Evolutionary conservation across 2,797 vertebrate species (phyloP), one percentile per base, ranked within the genome.

Genomic region (Gorsachius magnificus): DNA sequence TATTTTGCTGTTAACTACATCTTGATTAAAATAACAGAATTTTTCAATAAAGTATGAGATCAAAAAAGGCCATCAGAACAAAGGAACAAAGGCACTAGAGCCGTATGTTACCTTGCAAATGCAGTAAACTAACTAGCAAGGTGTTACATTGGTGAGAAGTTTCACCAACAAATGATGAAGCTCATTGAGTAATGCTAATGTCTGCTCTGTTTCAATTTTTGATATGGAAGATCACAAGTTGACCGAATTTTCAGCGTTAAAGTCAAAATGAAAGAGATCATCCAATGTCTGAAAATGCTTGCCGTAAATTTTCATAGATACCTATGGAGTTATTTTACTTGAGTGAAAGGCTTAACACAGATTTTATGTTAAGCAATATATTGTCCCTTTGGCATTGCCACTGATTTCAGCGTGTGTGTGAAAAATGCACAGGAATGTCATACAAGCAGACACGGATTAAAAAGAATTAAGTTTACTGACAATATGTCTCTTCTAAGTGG

Each of bases 381-480:
- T 6, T 68, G 75, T 77, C 77, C 93, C 66, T 75, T 66, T 80
- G 81, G 53, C 75, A 46, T 64, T 68, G 78, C 72, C 68, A n/a
- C 54, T 1, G 31, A 70, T 69, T 90, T 66, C 46, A 50, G 45
- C 3, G 38, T 33, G 68, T 78, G 83, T 60, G 65, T n/a, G 79
- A 79, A 84, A 94, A 91, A 53, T 33, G 29, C 51, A 43, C 29
- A 28, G n/a, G 35, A 84, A 77, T 84, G 68, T 70, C 70, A 20
- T 10, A 22, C 28, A 85, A 63, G 78, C 81, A 87, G 61, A 64
- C 45, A 11, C 35, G 75, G 88, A 92, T 96, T 95, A 92, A 60
- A 83, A 80, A 92, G 74, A 80, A 92, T 94, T 96, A 87, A 45
- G 35, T 95, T 89, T 95, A 83, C 86, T 94, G 91, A 94, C 77